These are phyloP conservation scores for Sebastes diploproa DNA, from an alignment of 2,797 vertebrate species.

Conservation along the genomic window DNA sequence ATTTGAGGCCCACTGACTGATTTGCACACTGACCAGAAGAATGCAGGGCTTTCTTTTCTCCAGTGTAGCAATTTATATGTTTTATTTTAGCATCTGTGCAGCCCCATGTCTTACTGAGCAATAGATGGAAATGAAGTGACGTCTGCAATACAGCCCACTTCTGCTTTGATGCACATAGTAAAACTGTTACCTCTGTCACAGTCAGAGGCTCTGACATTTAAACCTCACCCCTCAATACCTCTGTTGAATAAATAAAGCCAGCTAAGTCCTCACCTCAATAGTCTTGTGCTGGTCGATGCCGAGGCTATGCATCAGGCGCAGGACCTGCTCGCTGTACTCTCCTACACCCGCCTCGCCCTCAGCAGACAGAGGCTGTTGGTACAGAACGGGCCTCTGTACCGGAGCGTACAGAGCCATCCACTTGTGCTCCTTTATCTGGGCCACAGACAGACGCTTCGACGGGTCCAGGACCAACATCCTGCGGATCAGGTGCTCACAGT, in stretches of 20 bases:
- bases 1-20: too few species aligned
- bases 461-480: conserved; percentile 98
- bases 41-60: not conserved
- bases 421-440: conserved; percentile 98
- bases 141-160: not conserved
- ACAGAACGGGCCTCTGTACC: conserved; percentile 89
- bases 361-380: conserved; percentile 81
- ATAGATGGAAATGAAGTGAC: not conserved
- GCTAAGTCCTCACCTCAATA: conserved; percentile 86
- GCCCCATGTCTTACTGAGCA: not conserved
- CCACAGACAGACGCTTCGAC: conserved; percentile 91
- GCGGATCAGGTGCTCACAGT: conserved; percentile 97
- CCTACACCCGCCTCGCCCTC: conserved; percentile 87
- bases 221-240: not conserved
- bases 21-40: too few species aligned
- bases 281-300: conserved; percentile 99
- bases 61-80: not conserved
- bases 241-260: not conserved
- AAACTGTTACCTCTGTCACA: not conserved
- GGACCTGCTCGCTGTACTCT: conserved; percentile 96
- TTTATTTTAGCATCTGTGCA: not conserved
- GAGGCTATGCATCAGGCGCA: conserved; percentile 97
- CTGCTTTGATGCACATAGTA: not conserved
- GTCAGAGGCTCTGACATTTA: not conserved
- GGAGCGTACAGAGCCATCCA: conserved; percentile 96